Conservation (phyloP, 2,113 vertebrate genomes). For the human (Homo sapiens) region DNA sequence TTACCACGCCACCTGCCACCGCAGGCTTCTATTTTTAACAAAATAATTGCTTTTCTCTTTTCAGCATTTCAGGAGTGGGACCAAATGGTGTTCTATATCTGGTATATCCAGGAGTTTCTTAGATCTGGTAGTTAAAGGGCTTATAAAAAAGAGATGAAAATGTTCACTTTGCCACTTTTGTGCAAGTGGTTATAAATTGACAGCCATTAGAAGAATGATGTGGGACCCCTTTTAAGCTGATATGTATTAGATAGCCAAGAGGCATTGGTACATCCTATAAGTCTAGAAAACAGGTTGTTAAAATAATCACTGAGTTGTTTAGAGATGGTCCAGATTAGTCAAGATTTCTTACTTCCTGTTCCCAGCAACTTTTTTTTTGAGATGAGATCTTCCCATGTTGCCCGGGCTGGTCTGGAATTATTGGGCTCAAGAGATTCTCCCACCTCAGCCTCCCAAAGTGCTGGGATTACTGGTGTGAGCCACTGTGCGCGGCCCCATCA, state of each 20-base stretch:
- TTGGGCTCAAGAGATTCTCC: no score
- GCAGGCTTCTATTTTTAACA: constrained; percentile 25
- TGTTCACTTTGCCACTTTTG: background rate
- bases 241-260: background rate
- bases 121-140: background rate
- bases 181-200: background rate
- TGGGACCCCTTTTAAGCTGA: background rate
- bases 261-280: background rate
- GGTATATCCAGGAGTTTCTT: background rate
- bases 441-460: no score
- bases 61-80: background rate
- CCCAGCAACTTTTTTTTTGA: no score
- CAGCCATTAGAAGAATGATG: background rate
- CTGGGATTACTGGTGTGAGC: no score
- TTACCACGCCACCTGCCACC: background rate
- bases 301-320: background rate
- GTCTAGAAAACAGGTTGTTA: background rate
- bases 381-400: no score
- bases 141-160: background rate
- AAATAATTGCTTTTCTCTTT: background rate
- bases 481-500: no score
- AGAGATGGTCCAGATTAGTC: background rate
- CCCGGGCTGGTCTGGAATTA: no score
- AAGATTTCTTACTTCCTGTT: background rate
- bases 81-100: background rate